Conservation (phyloP, 2,888 invertebrate species). For the Sarcophaga caerulescens region DNA sequence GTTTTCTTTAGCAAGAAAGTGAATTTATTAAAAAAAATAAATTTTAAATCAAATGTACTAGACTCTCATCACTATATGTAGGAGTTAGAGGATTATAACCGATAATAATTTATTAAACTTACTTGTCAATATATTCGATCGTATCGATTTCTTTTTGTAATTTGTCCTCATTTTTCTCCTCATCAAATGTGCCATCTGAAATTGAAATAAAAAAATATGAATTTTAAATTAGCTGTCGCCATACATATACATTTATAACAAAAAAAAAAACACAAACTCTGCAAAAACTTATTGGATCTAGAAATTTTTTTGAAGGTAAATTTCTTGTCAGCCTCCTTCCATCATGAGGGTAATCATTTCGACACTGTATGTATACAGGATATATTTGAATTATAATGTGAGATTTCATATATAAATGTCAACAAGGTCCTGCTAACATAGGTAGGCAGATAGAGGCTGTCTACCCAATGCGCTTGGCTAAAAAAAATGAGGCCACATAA, state of each 20-base stretch:
- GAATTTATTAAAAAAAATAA: constrained; percentile 14
- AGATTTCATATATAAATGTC: too few species aligned
- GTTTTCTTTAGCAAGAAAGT: neutral
- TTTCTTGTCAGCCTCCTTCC: too few species aligned
- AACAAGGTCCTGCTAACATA: too few species aligned
- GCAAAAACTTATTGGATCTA: too few species aligned
- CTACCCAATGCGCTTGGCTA: too few species aligned
- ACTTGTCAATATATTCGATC: constrained; percentile 80
- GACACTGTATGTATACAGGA: too few species aligned
- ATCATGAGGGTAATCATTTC: too few species aligned
- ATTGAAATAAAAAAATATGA: constrained; percentile 45
- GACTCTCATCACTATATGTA: too few species aligned
- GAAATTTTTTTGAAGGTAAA: too few species aligned
- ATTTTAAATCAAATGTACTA: neutral
- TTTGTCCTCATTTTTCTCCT: constrained; percentile 76
- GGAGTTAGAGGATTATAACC: neutral
- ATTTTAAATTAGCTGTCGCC: neutral
- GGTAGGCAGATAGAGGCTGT: too few species aligned
- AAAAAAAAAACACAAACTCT: neutral
- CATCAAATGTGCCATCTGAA: constrained; percentile 76
- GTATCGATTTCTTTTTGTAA: constrained; percentile 79
- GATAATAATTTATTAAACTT: constrained; percentile 69
- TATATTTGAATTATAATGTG: too few species aligned
- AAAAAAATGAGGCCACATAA: too few species aligned
- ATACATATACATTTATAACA: neutral